Evolutionary conservation across 92 coral and sea anemone genomes (phyloP).

Genomic region (Galaxea fascicularis): DNA sequence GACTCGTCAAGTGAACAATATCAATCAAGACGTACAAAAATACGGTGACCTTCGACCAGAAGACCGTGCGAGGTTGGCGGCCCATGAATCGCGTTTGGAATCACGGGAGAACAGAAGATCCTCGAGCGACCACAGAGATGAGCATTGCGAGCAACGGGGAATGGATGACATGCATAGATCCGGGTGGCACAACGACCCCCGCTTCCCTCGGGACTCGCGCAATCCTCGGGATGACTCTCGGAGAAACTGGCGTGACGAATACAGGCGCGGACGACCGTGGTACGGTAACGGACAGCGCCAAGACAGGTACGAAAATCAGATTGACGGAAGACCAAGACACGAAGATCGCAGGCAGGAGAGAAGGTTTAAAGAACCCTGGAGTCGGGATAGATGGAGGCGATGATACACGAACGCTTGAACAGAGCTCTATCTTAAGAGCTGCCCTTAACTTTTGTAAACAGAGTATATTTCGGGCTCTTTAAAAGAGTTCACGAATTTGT

Average conservation of each 20-base stretch:
- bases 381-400: conserved; percentile 47
- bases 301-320: conserved; percentile 45
- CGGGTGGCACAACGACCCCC: conserved; percentile 22
- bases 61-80: conserved; percentile 53
- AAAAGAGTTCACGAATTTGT: not conserved
- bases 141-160: conserved; percentile 10
- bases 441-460: not conserved
- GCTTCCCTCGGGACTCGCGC: conserved; percentile 31
- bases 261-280: conserved; percentile 67
- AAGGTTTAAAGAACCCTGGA: conserved; percentile 47
- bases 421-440: not conserved
- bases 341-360: conserved; percentile 69
- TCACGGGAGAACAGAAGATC: conserved; percentile 38
- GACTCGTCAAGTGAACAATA: conserved; percentile 26
- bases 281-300: conserved; percentile 59
- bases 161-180: conserved; percentile 31
- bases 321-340: conserved; percentile 59
- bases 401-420: not conserved
- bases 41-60: conserved; percentile 47
- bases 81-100: conserved; percentile 47
- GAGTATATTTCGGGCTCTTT: not conserved
- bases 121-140: conserved; percentile 34
- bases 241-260: conserved; percentile 45
- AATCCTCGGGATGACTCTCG: conserved; percentile 20
- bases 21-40: conserved; percentile 18